A percentile compares a stretch with the other conserved stretches of the same genome.
phyloP scores from a whole-genome alignment of 1,140 invertebrate genomes.

The Vanessa atalanta region DNA sequence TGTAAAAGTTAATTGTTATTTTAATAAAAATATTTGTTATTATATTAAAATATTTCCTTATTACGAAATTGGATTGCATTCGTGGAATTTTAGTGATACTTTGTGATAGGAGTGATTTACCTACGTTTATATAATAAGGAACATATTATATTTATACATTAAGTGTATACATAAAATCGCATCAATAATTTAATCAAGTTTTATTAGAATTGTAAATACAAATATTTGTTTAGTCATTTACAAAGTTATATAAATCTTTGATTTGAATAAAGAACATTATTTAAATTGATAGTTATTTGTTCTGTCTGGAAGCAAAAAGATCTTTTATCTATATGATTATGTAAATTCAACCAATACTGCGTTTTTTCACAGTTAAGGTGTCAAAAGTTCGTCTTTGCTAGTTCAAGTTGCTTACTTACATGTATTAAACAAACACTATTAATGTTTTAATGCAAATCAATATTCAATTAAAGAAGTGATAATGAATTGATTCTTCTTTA shows the following conservation, averaged over 20 bases:
- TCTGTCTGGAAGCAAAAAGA: slow-evolving; percentile 16
- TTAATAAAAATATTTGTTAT: no score
- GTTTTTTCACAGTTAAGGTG: slow-evolving; percentile 36
- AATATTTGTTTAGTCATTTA: background rate
- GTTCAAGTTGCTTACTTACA: slow-evolving; percentile 1
- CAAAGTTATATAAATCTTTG: background rate
- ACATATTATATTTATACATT: no score
- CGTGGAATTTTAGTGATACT: no score
- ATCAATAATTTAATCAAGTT: no score
- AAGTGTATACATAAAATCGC: no score
- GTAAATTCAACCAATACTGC: slow-evolving; percentile 38
- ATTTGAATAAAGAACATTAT: background rate
- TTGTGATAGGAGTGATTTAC: no score
- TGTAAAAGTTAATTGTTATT: no score
- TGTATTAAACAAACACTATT: background rate
- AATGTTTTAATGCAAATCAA: background rate
- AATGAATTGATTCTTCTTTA: no score
- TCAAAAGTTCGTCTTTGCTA: slow-evolving; percentile 20
- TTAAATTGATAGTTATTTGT: slow-evolving; percentile 22
- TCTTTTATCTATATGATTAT: slow-evolving; percentile 31
- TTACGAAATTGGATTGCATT: no score
- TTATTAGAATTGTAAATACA: no score
- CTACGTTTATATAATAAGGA: no score
- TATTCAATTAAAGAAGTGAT: background rate
- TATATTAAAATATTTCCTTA: no score